Evolutionary conservation across 2,797 vertebrate genomes (phyloP), one percentile per base, ranked within the genome.

Genomic region (Xiphophorus birchmanni): DNA sequence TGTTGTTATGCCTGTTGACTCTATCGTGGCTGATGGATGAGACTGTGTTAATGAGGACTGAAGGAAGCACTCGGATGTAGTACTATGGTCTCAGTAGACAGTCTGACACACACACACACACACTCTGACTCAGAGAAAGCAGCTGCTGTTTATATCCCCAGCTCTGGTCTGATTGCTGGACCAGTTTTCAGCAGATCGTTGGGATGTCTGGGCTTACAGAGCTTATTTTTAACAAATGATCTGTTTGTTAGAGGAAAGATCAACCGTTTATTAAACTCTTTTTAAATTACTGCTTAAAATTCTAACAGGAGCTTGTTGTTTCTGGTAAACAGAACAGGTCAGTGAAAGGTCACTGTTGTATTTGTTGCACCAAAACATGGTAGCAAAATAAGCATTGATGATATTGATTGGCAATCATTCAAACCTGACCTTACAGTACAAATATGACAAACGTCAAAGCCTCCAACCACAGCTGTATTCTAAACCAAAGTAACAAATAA

Each of bases 61-160:
- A 9, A 67, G 84, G 81, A 84, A 75, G 75, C 78, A 77, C 50
- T 4, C 60, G 71, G 81, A 76, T 32, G 23, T 32, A 73, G 71
- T 45, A 2, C 67, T n/a, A 58, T 67, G n/a, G 2, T 79, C 82
- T 71, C 58, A 71, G 0, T 75, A 84, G 79, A 83, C 54, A 40
- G 65, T 17, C 67, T 58, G 69, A 50, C 67, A 74, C 71, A 76
- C 65, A 88, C 82, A 71, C 45, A 65, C 71, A 76, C 65, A 88
- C 82, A 74, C 60, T 79, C 77, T 80, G 80, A 91, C 81, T 86
- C 88, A 88, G 72, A 82, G 75, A 37, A 54, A 77, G 77, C 88
- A 93, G 82, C 75, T 86, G 78, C 73, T 84, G 81, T 79, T 90
- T 87, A 6, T 76, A 77, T 65, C 58, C 82, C 21, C 4, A 10